Percentiles rank a stretch among this genome's conserved stretches.
Conservation (phyloP, 2,113 vertebrate species). For the Orientallactaga bullata region DNA sequence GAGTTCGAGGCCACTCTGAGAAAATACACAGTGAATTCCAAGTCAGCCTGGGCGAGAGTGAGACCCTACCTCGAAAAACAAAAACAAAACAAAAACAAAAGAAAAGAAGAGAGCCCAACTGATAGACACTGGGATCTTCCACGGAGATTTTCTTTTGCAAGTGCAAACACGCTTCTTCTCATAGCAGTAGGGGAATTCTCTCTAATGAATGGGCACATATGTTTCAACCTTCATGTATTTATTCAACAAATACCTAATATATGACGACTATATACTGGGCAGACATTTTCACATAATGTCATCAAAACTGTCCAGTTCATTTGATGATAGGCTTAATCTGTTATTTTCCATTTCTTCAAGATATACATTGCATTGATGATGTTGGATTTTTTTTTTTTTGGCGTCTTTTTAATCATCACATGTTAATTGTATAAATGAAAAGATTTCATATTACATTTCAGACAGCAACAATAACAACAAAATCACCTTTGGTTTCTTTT, state of each 20-base stretch:
- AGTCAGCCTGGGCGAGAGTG: no score
- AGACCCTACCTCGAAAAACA: no score
- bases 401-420: neutral
- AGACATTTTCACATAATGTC: neutral
- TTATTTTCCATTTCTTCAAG: neutral
- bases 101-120: no score
- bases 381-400: no score
- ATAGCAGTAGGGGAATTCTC: neutral
- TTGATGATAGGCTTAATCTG: neutral
- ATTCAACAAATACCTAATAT: neutral
- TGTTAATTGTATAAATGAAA: neutral
- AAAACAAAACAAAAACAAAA: neutral
- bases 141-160: neutral
- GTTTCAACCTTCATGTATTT: neutral
- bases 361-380: neutral
- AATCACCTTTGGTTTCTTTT: neutral
- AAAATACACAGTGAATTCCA: no score
- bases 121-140: neutral
- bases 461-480: neutral
- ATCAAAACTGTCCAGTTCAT: neutral
- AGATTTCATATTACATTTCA: neutral
- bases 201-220: neutral
- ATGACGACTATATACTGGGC: neutral
- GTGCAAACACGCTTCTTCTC: neutral
- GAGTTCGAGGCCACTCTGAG: no score